These are phyloP conservation scores for Ficedula albicollis DNA, from an alignment of 2,797 vertebrate genomes.

Conservation along the genomic window DNA sequence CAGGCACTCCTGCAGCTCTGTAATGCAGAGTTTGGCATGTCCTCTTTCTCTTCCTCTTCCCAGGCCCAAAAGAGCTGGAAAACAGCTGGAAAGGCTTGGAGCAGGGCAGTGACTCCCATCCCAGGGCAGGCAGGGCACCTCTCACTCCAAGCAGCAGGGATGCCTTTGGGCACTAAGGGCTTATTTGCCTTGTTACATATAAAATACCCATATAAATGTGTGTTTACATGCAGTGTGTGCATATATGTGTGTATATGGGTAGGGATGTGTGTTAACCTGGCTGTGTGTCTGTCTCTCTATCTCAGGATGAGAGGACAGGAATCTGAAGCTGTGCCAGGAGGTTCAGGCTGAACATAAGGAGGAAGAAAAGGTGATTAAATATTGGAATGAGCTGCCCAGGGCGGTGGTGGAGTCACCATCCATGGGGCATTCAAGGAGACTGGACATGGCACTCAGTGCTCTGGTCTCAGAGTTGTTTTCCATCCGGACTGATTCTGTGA, in stretches of 20 bases:
- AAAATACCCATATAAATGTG: background rate
- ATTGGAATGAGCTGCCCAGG: background rate
- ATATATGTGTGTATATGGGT: accelerated
- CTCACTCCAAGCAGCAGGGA: accelerated
- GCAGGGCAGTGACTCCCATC: accelerated
- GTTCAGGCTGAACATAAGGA: background rate
- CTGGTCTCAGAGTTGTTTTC: background rate
- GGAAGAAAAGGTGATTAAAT: background rate
- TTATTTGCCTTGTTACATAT: accelerated
- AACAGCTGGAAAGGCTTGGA: background rate
- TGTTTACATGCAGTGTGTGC: accelerated
- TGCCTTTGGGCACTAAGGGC: background rate
- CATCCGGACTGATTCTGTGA: background rate
- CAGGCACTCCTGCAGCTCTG: background rate
- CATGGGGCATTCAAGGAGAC: accelerated
- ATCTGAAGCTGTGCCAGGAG: background rate
- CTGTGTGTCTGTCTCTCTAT: no score
- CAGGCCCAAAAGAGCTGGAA: background rate
- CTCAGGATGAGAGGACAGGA: background rate
- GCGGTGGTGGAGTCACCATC: background rate
- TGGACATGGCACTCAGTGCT: accelerated
- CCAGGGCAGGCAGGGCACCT: background rate
- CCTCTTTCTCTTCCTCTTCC: background rate
- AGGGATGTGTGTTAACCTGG: no score
- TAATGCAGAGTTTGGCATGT: accelerated